Base-by-base conservation (phyloP, 2,797 vertebrate species). In the Prionace glauca region DNA sequence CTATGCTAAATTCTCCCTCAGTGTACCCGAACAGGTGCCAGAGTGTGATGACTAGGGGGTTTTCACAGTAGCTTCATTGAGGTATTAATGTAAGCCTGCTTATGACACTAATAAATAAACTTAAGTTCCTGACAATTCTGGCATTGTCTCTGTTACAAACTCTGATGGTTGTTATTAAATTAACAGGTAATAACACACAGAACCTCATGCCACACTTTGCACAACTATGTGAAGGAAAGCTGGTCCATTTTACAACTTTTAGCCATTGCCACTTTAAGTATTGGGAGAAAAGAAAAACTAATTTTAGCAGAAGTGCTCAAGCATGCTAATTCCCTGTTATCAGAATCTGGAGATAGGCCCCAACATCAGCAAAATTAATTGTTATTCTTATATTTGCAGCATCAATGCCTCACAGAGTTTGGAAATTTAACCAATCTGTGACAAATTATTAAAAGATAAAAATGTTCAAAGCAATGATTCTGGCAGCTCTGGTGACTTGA, bases 381-480 rank as follows among this genome's bases (percentile, higher is more conserved):
- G 60, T 67, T 65, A 81, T 81, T 18, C 32, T 81, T 41, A 67
- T 91, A 65, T 67, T 91, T 91, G 60, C 9, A 67, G 88, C 62
- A 67, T 65, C 88, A 91, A 91, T 36, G 62, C 88, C 62, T 91
- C 32, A 65, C 65, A 36, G 88, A 67, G 60, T 60, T 91, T 91
- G 16, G 32, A 65, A 36, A 32, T 67, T 90, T 62, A 90, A 62
- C 87, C 32, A 91, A 65, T 90, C 87, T 18, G 50, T 90, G 87
- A 90, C 16, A 91, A 67, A 11, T 67, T 91, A 67, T 91, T 91
- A 36, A 91, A 91, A 67, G 88, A 91, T n/a, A 90, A 32, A 45
- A n/a, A 56, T 91, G n/a, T 36, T 91, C 36, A 62, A 91, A 65
- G 32, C 60, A 22, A 22, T 67, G 18, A n/a, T 65, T 91, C 62